Conservation (phyloP, 2,797 vertebrate species). For the Echiichthys vipera region DNA sequence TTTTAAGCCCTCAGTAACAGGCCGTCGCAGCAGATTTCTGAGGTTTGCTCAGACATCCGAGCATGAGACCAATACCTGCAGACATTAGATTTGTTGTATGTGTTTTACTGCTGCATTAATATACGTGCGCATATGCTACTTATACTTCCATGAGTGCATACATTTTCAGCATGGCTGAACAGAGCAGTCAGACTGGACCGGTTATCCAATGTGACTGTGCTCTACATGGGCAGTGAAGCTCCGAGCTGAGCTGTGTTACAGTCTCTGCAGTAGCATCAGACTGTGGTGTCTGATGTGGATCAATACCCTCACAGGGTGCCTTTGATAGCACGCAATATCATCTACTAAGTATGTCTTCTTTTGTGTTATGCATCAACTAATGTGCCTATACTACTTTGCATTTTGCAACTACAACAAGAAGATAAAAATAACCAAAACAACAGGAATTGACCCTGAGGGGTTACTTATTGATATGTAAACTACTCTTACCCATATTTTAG, state of each 20-base stretch:
- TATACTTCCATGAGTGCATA: conserved; percentile 31
- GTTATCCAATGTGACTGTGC: conserved; percentile 50
- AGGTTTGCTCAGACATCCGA: neutral
- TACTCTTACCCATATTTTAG: neutral
- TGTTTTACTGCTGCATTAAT: conserved; percentile 7
- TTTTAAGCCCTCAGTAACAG: neutral
- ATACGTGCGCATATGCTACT: conserved; percentile 41
- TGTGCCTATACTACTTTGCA: too few species aligned
- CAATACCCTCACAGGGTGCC: conserved; percentile 35
- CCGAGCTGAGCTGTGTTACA: conserved; percentile 24
- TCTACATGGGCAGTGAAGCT: conserved; percentile 55
- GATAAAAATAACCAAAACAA: neutral
- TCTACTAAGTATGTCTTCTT: neutral
- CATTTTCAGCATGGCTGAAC: conserved; percentile 59
- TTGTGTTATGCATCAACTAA: too few species aligned
- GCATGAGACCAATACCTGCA: conserved; percentile 2
- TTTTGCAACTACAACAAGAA: too few species aligned
- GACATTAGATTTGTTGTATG: neutral
- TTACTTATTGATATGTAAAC: neutral
- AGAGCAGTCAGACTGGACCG: conserved; percentile 29
- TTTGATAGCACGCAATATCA: neutral
- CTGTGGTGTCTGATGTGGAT: conserved; percentile 34
- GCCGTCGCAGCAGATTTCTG: neutral
- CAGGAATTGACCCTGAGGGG: neutral
- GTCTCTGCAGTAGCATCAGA: conserved; percentile 22